A percentile compares a stretch with the other conserved stretches of the same genome.
Evolutionary conservation across 2,113 vertebrate genomes (phyloP).

Genomic region (Pseudolaguvia tuberculata): DNA sequence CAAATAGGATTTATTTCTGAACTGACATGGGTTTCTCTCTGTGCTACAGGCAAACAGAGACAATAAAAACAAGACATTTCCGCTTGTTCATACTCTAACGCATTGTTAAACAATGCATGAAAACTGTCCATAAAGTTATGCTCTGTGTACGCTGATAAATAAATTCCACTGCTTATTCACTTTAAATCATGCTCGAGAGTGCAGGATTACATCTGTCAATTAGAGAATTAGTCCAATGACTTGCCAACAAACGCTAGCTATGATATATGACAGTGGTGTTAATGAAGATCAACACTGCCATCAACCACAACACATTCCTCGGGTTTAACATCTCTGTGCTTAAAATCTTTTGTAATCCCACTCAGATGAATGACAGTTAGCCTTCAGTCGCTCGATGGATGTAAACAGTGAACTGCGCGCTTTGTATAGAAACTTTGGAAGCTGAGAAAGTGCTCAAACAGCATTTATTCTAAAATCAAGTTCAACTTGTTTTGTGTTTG

Average conservation of each 20-base stretch:
- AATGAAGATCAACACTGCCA: neutral
- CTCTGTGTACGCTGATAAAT: neutral
- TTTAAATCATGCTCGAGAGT: neutral
- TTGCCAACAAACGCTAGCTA: neutral
- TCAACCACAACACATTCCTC: constrained; percentile 9
- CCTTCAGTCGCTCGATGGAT: neutral
- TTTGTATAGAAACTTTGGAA: neutral
- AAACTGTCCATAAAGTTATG: neutral
- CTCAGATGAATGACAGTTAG: neutral
- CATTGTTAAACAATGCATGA: neutral
- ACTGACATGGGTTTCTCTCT: constrained; percentile 8
- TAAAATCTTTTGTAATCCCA: constrained; percentile 11
- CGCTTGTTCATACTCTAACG: too few species aligned
- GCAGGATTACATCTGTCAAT: neutral
- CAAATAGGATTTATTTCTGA: constrained; percentile 18
- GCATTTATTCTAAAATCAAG: neutral
- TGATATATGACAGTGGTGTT: neutral
- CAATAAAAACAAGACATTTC: constrained; percentile 3
- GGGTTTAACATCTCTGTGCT: neutral
- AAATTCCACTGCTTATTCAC: neutral
- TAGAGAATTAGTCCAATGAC: neutral
- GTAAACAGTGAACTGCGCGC: neutral
- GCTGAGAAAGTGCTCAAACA: neutral
- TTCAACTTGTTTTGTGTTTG: neutral
- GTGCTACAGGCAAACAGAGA: constrained; percentile 1